A percentile compares a stretch with the other conserved stretches of the same genome.
Conservation (phyloP, 2,113 vertebrate genomes). For the Leptobrachium ailaonicum region DNA sequence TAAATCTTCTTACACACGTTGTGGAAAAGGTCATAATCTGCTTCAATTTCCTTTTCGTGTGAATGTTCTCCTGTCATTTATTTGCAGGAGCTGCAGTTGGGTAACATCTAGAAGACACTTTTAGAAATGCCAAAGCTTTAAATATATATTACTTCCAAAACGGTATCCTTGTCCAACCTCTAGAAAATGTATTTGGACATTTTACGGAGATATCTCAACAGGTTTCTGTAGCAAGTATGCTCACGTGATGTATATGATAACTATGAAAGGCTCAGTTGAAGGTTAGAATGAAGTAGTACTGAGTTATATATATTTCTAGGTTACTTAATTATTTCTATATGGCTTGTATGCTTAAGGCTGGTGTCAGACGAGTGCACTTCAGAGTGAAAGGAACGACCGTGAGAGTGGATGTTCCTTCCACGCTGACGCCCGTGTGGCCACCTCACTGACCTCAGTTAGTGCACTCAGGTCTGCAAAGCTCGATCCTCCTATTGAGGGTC, state of each 20-base stretch:
- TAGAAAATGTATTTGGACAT: constrained; percentile 32
- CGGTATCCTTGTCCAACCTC: constrained; percentile 31
- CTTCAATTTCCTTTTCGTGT: constrained; percentile 48
- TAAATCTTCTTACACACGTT: constrained; percentile 57
- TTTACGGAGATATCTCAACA: constrained; percentile 45
- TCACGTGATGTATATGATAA: constrained; percentile 43
- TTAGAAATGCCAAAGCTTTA: constrained; percentile 46
- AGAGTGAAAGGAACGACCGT: too few species aligned
- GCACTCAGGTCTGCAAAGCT: too few species aligned
- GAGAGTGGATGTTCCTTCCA: too few species aligned
- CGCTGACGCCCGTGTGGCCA: too few species aligned
- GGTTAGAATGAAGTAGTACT: constrained; percentile 3
- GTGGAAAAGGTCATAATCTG: constrained; percentile 50
- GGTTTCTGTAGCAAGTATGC: constrained; percentile 22
- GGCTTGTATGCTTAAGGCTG: too few species aligned
- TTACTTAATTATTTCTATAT: background rate
- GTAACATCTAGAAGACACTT: constrained; percentile 41
- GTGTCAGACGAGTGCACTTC: too few species aligned
- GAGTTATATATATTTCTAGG: constrained; percentile 19
- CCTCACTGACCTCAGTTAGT: too few species aligned
- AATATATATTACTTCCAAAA: constrained; percentile 45
- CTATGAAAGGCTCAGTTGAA: constrained; percentile 3
- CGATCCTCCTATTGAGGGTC: too few species aligned
- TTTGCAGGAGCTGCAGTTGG: constrained; percentile 52
- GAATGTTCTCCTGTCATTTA: constrained; percentile 55